Base-by-base conservation (phyloP, 2,888 invertebrate genomes). In the Lottia gigantea region DNA sequence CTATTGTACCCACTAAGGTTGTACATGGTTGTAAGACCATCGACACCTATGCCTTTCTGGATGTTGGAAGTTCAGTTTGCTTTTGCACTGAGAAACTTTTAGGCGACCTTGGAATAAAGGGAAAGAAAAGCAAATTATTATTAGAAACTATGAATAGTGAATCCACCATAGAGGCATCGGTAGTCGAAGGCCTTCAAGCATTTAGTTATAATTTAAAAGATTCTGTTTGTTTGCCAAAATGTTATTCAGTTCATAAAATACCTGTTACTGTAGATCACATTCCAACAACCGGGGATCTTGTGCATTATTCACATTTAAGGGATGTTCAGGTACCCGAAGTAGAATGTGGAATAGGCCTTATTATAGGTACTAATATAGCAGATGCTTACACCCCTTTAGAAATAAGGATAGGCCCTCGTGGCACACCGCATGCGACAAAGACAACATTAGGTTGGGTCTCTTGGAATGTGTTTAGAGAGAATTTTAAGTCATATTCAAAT, bases 11-110 rank as follows among this genome's bases (percentile, higher is more conserved):
- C 11, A 69, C 67, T 14, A 62, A 46, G 16, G 67, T 71, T 26
- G 46, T 31, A 55, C 25, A 67, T 19, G 45, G 68, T 6, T 31
- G 16, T 16, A 26, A 55, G 47, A 25, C 49, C 15, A 46, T 63
- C 16, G 46, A 64, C 23, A 68, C 68, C 15, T 71, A 71, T 46
- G 71, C 71, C 16, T 71, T 71, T 40, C 26, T 67, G 15, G 71
- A 71, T 47, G 12, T 63, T n/a, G 67, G 71, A 15, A 67, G 67
- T 46, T 67, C 25, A 25, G 71, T 67, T 19, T 62, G 31, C 12
- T 67, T 71, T 45, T 71, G 67, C 19, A 62, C 71, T 2, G 62
- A 67, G 31, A n/a, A 15, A 8, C 47, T 71, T 31, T 23, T 47
- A 25, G 11, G 40, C 16, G n/a, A 23, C 1, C 40, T 67, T 26